Evolutionary conservation across 2,888 invertebrate genomes (phyloP), one percentile per base, ranked within the genome.

Genomic region (Pyralis farinalis): DNA sequence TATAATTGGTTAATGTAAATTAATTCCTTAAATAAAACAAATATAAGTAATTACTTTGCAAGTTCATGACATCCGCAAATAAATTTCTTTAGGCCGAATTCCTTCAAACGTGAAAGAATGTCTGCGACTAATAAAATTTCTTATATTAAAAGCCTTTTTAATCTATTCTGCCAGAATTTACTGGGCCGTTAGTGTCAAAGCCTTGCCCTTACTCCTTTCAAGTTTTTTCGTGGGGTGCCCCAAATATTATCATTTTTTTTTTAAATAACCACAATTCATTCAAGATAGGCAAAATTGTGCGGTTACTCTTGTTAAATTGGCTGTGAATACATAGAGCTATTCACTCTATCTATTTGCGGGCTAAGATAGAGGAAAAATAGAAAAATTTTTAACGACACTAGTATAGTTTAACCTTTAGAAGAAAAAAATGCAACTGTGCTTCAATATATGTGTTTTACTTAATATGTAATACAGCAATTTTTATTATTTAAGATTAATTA

Each of bases 151-250:
- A 65, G 58, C 53, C 53, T 64, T 62, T 67, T 67, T 72, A 71
- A 71, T 72, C 63, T 69, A 63, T 73, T 68, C 61, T 59, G 40
- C 55, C 58, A 61, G 51, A 68, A 73, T 73, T 75, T 73, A 71
- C 59, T 59, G 60, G 61, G 65, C 61, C 63, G 65, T 75, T 75
- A 73, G 58, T 67, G 73, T 71, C 75, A 66, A 59, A 63, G 61
- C 57, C 51, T 44, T 51, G 58, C 63, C 53, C 60, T 62, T 61
- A 61, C 60, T 65, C 55, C 55, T 61, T 63, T 55, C 53, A 52
- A 55, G 51, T 58, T 49, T 47, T 70, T 65, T 58, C 59, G 69
- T 62, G 54, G 51, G 40, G 42, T 44, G 52, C 50, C 42, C 49
- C 53, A 54, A 66, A 69, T 63, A 58, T 68, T 55, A 56, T 61